A percentile compares a stretch with the other conserved stretches of the same genome.
Evolutionary conservation across 35 echinoderm and acorn worm genomes (phyloP).

Genomic region (Heliocidaris erythrogramma): DNA sequence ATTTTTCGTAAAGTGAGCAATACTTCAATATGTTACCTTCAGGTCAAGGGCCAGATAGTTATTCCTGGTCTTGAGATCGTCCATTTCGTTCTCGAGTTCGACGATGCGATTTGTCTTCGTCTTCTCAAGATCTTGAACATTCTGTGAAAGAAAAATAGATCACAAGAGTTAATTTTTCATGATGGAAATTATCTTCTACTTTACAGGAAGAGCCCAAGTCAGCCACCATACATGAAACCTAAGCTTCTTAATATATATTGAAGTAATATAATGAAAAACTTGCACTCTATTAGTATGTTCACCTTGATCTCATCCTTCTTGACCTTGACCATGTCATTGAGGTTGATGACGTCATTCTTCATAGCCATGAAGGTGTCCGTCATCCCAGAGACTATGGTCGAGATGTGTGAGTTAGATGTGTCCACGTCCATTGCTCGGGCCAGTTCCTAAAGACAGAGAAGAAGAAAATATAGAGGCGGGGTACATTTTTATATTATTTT

Average conservation of each 20-base stretch:
- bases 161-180: no score
- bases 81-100: not conserved
- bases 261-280: no score
- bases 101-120: not conserved
- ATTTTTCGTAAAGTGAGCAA: not conserved
- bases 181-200: no score
- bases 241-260: no score
- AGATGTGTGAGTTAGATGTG: not conserved
- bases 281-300: no score
- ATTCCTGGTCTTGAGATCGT: not conserved
- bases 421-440: conserved; percentile 19
- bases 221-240: no score
- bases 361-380: not conserved
- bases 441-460: not conserved
- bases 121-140: not conserved
- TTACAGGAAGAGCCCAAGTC: no score
- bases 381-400: not conserved
- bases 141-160: not conserved
- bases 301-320: conserved; percentile 5
- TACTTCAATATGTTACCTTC: not conserved
- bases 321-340: conserved; percentile 2
- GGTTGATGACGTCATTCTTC: conserved; percentile 8
- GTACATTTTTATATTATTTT: no score
- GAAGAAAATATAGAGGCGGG: not conserved
- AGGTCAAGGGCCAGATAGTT: conserved; percentile 1